These are phyloP conservation scores for Varanus salvator DNA, from an alignment of 2,113 vertebrate genomes.

Conservation along the genomic window DNA sequence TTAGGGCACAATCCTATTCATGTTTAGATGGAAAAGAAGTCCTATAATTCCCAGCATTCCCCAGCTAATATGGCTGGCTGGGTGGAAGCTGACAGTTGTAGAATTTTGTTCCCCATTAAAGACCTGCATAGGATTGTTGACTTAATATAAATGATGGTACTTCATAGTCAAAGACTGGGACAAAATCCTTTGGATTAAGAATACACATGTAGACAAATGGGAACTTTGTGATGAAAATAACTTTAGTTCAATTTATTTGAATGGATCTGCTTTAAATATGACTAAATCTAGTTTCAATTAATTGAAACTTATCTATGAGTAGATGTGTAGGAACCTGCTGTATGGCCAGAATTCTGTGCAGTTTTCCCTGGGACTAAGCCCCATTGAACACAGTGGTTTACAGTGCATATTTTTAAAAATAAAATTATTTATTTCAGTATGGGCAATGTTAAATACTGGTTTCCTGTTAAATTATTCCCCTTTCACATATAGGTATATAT, in stretches of 20 bases:
- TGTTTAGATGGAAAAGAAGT: too few species aligned
- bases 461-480: neutral
- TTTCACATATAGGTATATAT: neutral
- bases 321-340: neutral
- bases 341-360: too few species aligned
- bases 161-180: neutral
- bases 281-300: too few species aligned
- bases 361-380: neutral
- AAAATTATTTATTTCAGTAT: neutral
- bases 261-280: too few species aligned
- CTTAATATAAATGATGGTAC: neutral
- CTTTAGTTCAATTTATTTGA: too few species aligned
- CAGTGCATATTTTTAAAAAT: neutral
- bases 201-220: neutral
- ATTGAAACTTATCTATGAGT: neutral
- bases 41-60: too few species aligned
- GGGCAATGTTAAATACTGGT: neutral
- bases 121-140: too few species aligned
- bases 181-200: neutral
- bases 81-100: too few species aligned
- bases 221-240: neutral
- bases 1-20: neutral
- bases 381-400: neutral
- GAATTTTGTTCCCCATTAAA: too few species aligned
- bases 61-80: too few species aligned